Base-by-base conservation (phyloP, 2,113 vertebrate genomes). In the Sylvilagus bachmani region DNA sequence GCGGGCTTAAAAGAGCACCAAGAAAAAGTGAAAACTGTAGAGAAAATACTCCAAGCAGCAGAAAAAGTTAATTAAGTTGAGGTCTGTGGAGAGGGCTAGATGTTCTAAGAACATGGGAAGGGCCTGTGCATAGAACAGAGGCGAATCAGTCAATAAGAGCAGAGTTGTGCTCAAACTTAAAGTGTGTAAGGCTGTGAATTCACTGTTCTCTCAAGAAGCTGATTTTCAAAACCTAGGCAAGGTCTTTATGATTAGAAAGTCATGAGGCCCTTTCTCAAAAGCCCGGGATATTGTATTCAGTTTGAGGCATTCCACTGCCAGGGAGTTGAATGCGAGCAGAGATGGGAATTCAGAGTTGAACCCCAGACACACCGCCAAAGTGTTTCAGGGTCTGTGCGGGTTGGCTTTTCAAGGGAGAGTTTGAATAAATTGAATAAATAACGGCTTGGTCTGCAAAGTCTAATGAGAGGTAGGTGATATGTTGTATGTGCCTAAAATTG, bases 351-450 rank as follows among this genome's bases (percentile, higher is more conserved):
- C 78, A 95, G 91, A 90, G 55, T 69, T 66, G 11, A 67, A 16
- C 14, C 44, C 21, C 36, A 91, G 7, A 69, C 24, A 58, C 44
- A 70, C 14, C 66, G 36, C 33, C 53, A n/a, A 96, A 96, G 64
- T 38, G 83, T 88, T 93, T 96, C 78, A 53, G 25, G 10, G 69
- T 81, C 87, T 91, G 10, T 51, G 91, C 89, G 94, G 80, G 82
- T 24, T 80, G 96, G 74, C 80, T 95, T 95, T 95, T 93, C 87
- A 96, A 93, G 93, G 86, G 87, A 86, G 94, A 83, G 51, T 58
- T 61, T 5, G 58, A 96, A 94, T 96, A 94, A 89, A 91, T 64
- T 92, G 94, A 97, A 96, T 94, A 95, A 94, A 93, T 74, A 96
- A 91, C 66, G 85, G 38, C 51, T 83, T 61, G 53, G 87, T 82